A percentile compares a stretch with the other conserved stretches of the same genome.
Evolutionary conservation across 2,797 vertebrate genomes (phyloP).

Genomic region (Poeciliopsis gracilis): DNA sequence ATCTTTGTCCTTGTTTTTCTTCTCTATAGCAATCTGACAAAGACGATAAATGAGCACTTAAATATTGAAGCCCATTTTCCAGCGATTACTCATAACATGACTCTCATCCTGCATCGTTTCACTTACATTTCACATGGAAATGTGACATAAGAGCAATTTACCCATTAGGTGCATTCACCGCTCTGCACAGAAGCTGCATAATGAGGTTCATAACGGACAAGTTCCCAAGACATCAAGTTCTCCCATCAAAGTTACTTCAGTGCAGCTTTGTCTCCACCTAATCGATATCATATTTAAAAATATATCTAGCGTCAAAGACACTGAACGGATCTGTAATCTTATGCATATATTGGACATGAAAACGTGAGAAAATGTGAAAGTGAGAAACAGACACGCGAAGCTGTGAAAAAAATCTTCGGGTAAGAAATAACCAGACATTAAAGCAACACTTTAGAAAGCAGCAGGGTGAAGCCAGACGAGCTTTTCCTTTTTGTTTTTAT

Average conservation of each 20-base stretch:
- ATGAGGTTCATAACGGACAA: neutral
- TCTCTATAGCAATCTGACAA: neutral
- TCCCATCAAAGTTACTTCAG: neutral
- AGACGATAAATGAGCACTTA: constrained; percentile 2
- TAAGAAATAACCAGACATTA: neutral
- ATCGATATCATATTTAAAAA: neutral
- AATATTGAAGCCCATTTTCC: neutral
- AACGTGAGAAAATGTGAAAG: neutral
- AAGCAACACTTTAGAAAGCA: neutral
- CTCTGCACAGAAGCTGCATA: neutral
- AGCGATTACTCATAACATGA: neutral
- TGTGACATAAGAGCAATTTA: neutral
- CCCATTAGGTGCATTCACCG: neutral
- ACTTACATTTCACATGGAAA: neutral
- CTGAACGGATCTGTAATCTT: neutral
- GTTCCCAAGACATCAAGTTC: neutral
- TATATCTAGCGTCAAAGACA: neutral
- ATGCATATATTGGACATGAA: neutral
- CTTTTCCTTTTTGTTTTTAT: neutral
- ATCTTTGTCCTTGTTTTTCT: neutral
- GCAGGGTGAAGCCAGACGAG: neutral
- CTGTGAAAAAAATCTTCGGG: neutral
- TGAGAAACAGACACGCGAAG: neutral
- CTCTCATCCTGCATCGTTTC: neutral
- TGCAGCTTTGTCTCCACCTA: neutral